Evolutionary conservation across 2,113 vertebrate genomes (phyloP), one percentile per base, ranked within the genome.

Genomic region (Oreochromis tanganicae): DNA sequence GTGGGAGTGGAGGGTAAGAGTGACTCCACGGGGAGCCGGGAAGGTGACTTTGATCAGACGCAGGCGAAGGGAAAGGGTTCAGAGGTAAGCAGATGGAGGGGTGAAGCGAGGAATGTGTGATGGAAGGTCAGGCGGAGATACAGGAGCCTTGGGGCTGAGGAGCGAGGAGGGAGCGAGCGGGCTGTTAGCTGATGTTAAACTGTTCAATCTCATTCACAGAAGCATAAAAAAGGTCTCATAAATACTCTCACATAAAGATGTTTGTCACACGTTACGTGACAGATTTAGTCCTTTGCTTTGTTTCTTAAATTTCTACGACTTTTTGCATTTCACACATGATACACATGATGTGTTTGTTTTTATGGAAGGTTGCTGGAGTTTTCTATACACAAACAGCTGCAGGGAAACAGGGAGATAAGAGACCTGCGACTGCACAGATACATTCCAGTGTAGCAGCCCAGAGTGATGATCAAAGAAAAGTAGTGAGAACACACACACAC

Each of bases 31-130:
- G 92, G 88, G 91, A 93, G 63, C 52, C 38, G 50, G 71, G 59
- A 89, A 91, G 93, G 91, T 85, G 94, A 92, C 91, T 93, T 94
- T 95, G 92, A 93, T 94, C 90, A 86, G 82, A 50, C 3, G 7
- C 79, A 84, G 75, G 82, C 7, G 7, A 63, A 59, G 52, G 79
- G 84, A 66, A 91, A 80, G 87, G 88, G 89, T 92, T 93, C 78
- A 86, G 87, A 92, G 87, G 83, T 88, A 83, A 92, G 66, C 94
- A 94, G 93, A 95, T 93, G 94, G 91, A 89, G 86, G 61, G 88
- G 73, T 85, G 89, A 91, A 75, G 73, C 4, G 79, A 81, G 82
- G 84, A 59, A 86, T 85, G 66, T 86, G 78, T 85, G 90, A 85
- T 89, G 79, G 89, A 34, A 89, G 91, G 91, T 91, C 88, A 92